phyloP scores from a whole-genome alignment of 2,888 invertebrate genomes.

The Anagyrus pseudococci region DNA sequence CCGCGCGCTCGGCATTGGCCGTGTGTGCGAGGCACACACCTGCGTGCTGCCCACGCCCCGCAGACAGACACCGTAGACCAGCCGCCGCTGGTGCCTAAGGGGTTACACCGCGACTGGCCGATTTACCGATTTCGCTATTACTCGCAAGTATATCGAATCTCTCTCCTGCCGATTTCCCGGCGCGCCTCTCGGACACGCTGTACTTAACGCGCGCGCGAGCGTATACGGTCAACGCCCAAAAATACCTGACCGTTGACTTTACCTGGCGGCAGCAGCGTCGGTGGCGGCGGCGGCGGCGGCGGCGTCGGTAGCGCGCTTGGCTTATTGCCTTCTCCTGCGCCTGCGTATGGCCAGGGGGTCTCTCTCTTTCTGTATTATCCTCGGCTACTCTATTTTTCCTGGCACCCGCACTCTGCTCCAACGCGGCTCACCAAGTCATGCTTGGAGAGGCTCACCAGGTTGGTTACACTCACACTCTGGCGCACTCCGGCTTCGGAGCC shows the following conservation, averaged over 20 bases:
- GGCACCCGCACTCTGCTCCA: background rate
- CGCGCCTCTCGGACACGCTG: conserved; percentile 3
- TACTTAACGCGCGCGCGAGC: conserved; percentile 5
- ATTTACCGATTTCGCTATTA: no score
- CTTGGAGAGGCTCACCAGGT: background rate
- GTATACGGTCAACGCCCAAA: conserved; percentile 48
- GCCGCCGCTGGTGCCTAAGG: no score
- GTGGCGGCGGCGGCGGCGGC: conserved; percentile 31
- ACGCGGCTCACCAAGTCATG: background rate
- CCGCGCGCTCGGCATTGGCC: no score
- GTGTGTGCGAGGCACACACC: no score
- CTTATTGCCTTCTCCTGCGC: conserved; percentile 3
- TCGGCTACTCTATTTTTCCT: no score
- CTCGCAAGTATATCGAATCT: no score
- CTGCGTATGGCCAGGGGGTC: conserved; percentile 12
- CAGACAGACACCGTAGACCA: no score
- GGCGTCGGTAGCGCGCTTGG: conserved; percentile 1
- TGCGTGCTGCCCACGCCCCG: no score
- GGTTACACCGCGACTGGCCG: no score
- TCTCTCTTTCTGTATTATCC: no score
- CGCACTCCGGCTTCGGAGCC: background rate
- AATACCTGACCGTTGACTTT: conserved; percentile 45
- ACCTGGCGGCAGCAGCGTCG: conserved; percentile 38
- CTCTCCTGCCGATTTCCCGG: no score
- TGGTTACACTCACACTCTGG: background rate